Percentiles rank a stretch among this genome's conserved stretches.
These are phyloP conservation scores for Ceyx melanurus DNA, from an alignment of 2,113 vertebrate species.

Conservation along the genomic window DNA sequence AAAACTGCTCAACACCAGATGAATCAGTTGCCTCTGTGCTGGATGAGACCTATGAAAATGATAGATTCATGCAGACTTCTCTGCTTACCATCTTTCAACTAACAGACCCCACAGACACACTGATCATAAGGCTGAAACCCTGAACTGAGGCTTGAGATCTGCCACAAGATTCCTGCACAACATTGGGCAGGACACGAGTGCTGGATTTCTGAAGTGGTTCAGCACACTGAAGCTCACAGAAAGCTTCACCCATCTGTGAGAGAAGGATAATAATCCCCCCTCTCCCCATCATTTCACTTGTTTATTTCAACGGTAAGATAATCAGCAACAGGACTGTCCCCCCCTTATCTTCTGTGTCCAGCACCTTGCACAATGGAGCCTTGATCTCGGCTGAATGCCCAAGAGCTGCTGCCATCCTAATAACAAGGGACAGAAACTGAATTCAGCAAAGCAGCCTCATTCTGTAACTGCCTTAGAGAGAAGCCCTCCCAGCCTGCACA, in stretches of 20 bases:
- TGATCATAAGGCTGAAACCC: neutral
- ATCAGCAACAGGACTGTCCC: neutral
- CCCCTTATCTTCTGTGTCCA: slow-evolving; percentile 35
- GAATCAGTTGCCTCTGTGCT: neutral
- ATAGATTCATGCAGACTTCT: neutral
- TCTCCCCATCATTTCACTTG: slow-evolving; percentile 34
- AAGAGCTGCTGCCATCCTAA: neutral
- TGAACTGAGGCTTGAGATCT: neutral
- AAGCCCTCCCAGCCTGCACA: neutral
- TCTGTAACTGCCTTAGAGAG: neutral
- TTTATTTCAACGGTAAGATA: slow-evolving; percentile 36
- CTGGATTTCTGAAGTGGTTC: slow-evolving; percentile 23
- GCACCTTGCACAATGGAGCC: neutral
- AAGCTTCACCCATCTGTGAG: neutral
- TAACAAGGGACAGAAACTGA: neutral
- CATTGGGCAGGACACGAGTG: neutral
- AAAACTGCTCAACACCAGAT: neutral
- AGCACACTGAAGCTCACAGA: neutral
- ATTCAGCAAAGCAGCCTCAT: neutral
- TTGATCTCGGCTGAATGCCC: neutral
- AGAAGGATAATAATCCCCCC: neutral
- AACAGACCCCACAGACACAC: neutral
- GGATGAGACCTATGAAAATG: neutral
- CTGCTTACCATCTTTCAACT: neutral
- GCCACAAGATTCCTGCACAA: neutral